Base-by-base conservation (phyloP, 2,113 vertebrate genomes). In the Pristiophorus japonicus region DNA sequence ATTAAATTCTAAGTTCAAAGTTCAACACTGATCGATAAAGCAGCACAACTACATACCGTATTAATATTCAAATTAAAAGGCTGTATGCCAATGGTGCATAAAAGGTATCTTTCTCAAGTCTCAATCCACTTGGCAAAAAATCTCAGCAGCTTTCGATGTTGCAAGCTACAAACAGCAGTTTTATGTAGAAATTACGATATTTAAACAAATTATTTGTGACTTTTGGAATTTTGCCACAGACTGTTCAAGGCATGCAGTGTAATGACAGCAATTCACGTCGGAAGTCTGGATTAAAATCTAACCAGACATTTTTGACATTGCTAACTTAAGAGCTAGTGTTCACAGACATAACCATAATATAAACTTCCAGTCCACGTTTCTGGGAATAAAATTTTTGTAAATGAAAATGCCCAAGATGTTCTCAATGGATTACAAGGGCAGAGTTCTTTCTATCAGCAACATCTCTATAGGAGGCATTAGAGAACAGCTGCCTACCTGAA, bases 201-300 rank as follows among this genome's bases (percentile, higher is more conserved):
- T 94, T 67, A 67, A 73, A 30, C 38, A 47, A 94, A 63, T 66
- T 30, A n/a, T 45, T 73, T 65, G 65, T 65, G 38, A 67, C 91
- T 66, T 94, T 94, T 94, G 91, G 63, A 94, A 66, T 4, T 66
- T 94, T 66, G 63, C 63, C 91, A 94, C 22, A 27, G n/a, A 45
- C 62, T 67, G 91, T 45, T 66, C 62, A 66, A 45, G 3, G 62
- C 42, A 94, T n/a, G 18, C 42, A 65, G 22, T 67, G 62, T 45
- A 94, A 94, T 94, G 63, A 94, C 62, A 94, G 63, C 65, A 94
- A 70, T 73, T 47, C 63, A 73, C 1, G 70, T 94, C 42, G 24
- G 93, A 94, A 94, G 93, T 94, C 42, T 67, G 42, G 66, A 34
- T 94, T 63, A 94, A 94, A 94, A 73, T 42, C 65, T 18, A 27